Percentiles rank a stretch among this genome's conserved stretches.
These are phyloP conservation scores for Vireo griseus DNA, from an alignment of 2,797 vertebrate genomes.

Conservation along the genomic window DNA sequence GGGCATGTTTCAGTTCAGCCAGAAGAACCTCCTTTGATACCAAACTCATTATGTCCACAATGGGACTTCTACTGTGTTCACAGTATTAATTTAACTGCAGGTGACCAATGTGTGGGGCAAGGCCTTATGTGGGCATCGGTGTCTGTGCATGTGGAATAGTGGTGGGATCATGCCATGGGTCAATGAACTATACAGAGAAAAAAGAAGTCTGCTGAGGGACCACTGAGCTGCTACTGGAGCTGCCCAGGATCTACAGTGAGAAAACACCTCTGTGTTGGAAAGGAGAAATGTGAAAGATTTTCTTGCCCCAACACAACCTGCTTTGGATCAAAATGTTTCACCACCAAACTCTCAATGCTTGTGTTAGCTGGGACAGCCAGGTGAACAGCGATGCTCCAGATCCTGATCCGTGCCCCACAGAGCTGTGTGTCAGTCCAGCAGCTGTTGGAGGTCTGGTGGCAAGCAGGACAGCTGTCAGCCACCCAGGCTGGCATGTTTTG, in stretches of 20 bases:
- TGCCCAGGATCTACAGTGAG: not conserved
- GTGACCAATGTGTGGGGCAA: not conserved
- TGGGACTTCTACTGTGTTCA: not conserved
- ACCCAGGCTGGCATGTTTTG: not conserved
- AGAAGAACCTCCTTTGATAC: not conserved
- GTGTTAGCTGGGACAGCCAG: not conserved
- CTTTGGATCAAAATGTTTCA: not conserved
- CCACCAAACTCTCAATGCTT: not conserved
- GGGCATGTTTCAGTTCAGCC: not conserved
- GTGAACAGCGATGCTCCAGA: not conserved
- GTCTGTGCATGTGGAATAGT: not conserved
- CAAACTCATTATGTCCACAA: not conserved
- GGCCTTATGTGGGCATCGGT: not conserved
- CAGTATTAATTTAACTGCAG: not conserved
- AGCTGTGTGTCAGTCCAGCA: not conserved
- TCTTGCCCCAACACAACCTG: not conserved
- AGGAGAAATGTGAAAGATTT: not conserved
- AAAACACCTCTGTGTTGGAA: not conserved
- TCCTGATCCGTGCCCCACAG: not conserved
- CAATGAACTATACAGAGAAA: not conserved
- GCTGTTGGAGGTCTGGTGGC: not conserved
- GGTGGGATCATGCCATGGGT: not conserved
- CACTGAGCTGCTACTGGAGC: not conserved
- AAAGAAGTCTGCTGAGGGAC: not conserved
- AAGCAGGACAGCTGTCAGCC: not conserved